Base-by-base conservation (phyloP, 2,888 invertebrate species). In the Tachina fera region DNA sequence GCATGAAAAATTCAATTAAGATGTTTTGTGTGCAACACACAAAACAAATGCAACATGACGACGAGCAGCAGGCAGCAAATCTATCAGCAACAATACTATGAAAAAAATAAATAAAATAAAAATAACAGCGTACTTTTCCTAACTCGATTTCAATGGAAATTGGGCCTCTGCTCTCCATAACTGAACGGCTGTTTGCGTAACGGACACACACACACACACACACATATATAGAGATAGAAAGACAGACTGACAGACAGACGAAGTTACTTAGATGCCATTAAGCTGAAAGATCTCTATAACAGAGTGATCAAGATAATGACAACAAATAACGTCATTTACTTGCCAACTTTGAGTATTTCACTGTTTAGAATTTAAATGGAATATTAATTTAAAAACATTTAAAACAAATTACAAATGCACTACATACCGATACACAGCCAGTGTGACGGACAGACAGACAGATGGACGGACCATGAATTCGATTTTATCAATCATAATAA, bases 1-100 rank as follows among this genome's bases (percentile, higher is more conserved):
- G 86, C 87, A 87, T 86, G 86, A 80, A 86, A 86, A 80, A 83
- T 79, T 76, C 87, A 86, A 85, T 87, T 82, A 86, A 86, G 84
- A 87, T 84, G 84, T 82, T 82, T 82, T 86, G 67, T 76, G 76
- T 80, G 83, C 76, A 79, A 80, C 76, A 75, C 63, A 77, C 84
- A 76, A 53, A 49, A 60, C 63, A 74, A 76, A 71, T 71, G 63
- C 70, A 67, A 60, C 71, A 58, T 41, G 70, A 86, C 58, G 56
- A 65, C 68, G 68, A 71, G 56, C 72, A 68, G 47, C 58, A 70
- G 68, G 51, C 81, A 75, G 74, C 61, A 68, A 60, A 65, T 31
- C 39, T 63, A 53, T 72, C 77, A 72, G 72, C 65, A 16, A 60
- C 58, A 68, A 65, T 31, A 31, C 5, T 31, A 31, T n/a, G n/a